Percentiles rank a stretch among this genome's conserved stretches.
These are phyloP conservation scores for Varecia variegata DNA, from an alignment of 2,797 vertebrate species.

Conservation along the genomic window DNA sequence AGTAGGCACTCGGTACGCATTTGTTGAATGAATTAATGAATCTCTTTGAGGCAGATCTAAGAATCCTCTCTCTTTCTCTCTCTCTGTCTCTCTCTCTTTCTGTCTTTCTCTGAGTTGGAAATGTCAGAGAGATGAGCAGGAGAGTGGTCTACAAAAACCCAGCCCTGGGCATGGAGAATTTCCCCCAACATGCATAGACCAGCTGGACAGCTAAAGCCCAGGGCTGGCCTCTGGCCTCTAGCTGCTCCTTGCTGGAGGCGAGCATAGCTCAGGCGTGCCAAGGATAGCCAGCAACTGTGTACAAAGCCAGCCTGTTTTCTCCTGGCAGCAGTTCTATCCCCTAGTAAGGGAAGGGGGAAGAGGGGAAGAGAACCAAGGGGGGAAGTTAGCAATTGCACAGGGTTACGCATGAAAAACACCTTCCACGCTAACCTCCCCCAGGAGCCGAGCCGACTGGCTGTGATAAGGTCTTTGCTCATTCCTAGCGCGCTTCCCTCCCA, in stretches of 20 bases:
- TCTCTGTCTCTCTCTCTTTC: background rate
- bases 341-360: background rate
- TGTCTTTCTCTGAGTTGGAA: background rate
- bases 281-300: background rate
- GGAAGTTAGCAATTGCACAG: background rate
- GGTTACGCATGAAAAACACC: background rate
- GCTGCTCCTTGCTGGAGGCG: background rate
- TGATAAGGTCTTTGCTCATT: constrained; percentile 10
- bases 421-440: background rate
- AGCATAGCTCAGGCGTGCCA: background rate
- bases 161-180: background rate
- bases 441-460: background rate
- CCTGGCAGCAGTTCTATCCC: background rate
- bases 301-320: background rate
- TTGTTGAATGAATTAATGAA: background rate
- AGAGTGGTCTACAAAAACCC: background rate
- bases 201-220: background rate
- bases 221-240: too few species aligned
- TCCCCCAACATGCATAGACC: background rate
- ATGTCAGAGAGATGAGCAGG: background rate
- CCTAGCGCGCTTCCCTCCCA: constrained; percentile 59
- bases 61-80: background rate
- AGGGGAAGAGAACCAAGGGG: background rate
- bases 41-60: background rate
- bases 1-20: background rate